These are phyloP conservation scores for Napeogenes sylphis DNA, from an alignment of 2,888 invertebrate genomes.

Conservation along the genomic window DNA sequence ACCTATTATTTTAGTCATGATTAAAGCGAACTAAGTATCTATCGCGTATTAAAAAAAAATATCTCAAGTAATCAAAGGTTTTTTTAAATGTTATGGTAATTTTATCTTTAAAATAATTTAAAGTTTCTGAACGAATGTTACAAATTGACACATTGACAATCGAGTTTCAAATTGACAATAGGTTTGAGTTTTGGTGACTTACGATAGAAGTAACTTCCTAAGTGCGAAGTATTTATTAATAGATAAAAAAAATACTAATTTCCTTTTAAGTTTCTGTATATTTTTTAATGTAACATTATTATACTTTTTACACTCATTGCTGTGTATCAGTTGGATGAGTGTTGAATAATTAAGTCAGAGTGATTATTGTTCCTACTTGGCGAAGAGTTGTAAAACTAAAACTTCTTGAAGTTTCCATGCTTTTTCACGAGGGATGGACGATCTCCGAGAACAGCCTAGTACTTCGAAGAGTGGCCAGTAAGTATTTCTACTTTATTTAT, in stretches of 20 bases:
- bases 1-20: too few species aligned
- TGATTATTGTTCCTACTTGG: conserved; percentile 6
- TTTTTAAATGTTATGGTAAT: not conserved
- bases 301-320: conserved; percentile 1
- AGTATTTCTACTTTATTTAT: conserved; percentile 34
- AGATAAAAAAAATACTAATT: not conserved
- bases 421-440: conserved; percentile 58
- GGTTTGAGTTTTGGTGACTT: conserved; percentile 2
- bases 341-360: conserved; percentile 7
- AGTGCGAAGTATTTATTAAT: conserved; percentile 17
- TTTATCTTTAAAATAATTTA: not conserved
- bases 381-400: conserved; percentile 13
- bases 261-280: not conserved
- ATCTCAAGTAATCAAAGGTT: not conserved
- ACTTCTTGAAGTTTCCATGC: conserved; percentile 67
- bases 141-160: conserved; percentile 1
- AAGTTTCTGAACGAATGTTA: conserved; percentile 1
- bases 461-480: conserved; percentile 50
- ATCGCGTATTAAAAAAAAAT: too few species aligned
- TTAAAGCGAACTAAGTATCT: too few species aligned
- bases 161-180: not conserved
- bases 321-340: not conserved
- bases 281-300: not conserved
- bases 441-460: conserved; percentile 44
- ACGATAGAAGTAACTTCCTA: conserved; percentile 12